Conservation (phyloP, 1,140 invertebrate genomes). For the Bombus soroeensis region DNA sequence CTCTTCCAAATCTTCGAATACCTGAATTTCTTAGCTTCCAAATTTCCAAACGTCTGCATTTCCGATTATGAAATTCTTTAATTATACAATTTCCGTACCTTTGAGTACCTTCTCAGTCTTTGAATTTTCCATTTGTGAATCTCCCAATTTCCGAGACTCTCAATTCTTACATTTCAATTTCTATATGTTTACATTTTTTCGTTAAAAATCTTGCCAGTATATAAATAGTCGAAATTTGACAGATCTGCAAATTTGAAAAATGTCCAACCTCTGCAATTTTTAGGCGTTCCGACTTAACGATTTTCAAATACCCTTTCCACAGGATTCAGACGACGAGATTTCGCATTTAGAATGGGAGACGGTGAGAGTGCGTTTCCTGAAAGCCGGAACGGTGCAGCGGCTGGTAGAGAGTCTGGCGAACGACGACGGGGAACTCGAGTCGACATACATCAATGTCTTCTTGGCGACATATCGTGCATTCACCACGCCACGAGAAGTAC, state of each 20-base stretch:
- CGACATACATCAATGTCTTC: conserved; percentile 98
- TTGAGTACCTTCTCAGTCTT: too few species aligned
- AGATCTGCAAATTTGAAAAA: too few species aligned
- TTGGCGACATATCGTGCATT: conserved; percentile 97
- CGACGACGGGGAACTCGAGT: conserved; percentile 97
- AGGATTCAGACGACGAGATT: conserved; percentile 94
- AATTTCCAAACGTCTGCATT: not conserved
- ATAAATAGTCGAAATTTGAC: too few species aligned
- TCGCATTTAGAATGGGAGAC: conserved; percentile 99
- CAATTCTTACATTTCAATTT: too few species aligned
- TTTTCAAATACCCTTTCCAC: not conserved
- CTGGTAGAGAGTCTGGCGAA: conserved; percentile 96
- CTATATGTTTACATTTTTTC: too few species aligned
- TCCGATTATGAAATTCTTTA: not conserved
- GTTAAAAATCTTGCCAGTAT: too few species aligned
- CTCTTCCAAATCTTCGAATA: not conserved
- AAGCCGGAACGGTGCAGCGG: conserved; percentile 96
- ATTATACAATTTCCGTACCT: too few species aligned
- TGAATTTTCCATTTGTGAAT: not conserved
- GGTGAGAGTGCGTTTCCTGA: conserved; percentile 96
- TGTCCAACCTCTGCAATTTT: not conserved
- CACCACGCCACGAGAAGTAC: conserved; percentile 90
- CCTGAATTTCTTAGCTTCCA: not conserved
- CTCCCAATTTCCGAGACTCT: too few species aligned
- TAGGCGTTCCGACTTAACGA: not conserved